Base-by-base conservation (phyloP, 2,888 invertebrate genomes). In the Lordiphosa andalusiaca region DNA sequence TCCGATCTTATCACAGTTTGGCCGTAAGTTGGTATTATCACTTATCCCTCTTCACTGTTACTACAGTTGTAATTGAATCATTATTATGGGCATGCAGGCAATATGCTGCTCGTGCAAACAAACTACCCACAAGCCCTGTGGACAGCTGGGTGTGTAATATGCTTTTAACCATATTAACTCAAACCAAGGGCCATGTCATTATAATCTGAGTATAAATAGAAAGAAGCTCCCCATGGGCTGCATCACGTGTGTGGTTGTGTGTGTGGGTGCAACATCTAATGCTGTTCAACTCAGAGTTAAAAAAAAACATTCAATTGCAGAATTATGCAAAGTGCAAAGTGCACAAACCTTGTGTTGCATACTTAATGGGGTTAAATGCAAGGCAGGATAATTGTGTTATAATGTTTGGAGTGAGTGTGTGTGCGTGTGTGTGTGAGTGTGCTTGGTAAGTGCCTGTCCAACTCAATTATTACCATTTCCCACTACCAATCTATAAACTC, bases 271-370 rank as follows among this genome's bases (percentile, higher is more conserved):
- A 42, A 30, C 4, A 33, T 44, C 33, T 16, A 10, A 30, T 30
- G n/a, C n/a, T n/a, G n/a, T n/a, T n/a, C n/a, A n/a, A 30, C 30
- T 9, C 7, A 30, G 16, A 47, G 12, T 3, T 12, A n/a, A n/a
- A 13, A 44, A n/a, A n/a, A 55, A 53, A 73, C 67, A 71, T 81
- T 65, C 62, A 65, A 64, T 69, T 53, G 68, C 66, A 67, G 62
- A 76, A 73, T 86, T 73, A 85, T 87, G 84, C 73, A 86, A 73
- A 86, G 84, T 63, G 57, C 80, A 84, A 86, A n/a, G n/a, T n/a
- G 84, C 73, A 67, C 67, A 60, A 73, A 61, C 66, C 65, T 85
- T 75, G 61, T 71, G 65, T 73, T 76, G 80, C 87, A 86, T 84
- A 75, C 73, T 62, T 86, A 86, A 84, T 86, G 53, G 71, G 78